Conservation (phyloP, 2,797 vertebrate genomes). For the Ateles fusciceps region DNA sequence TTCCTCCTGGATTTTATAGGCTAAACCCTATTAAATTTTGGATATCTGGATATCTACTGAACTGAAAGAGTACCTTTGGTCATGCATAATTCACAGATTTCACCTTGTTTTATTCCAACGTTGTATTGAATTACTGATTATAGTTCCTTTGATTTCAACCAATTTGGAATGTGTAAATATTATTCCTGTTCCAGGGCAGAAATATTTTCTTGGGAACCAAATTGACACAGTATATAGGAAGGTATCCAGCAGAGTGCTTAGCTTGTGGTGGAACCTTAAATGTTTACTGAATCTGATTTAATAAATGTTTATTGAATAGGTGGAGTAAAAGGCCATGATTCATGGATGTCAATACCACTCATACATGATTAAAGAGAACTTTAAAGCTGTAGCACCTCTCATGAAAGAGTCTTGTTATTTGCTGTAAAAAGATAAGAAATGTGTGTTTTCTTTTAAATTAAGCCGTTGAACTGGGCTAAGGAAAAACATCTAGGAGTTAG, state of each 20-base stretch:
- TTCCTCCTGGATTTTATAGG: not conserved
- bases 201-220: not conserved
- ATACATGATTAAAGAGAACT: not conserved
- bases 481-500: not conserved
- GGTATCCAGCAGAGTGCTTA: not conserved
- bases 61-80: not conserved
- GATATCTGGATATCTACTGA: not conserved
- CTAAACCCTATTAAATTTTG: conserved; percentile 1
- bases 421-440: conserved; percentile 6
- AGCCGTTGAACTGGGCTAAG: not conserved
- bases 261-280: not conserved
- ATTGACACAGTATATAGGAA: not conserved
- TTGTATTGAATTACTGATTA: not conserved
- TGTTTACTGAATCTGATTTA: conserved; percentile 39
- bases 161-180: conserved; percentile 1
- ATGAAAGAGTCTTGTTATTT: conserved; percentile 13
- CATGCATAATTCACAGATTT: not conserved
- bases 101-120: not conserved
- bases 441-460: not conserved
- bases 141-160: not conserved
- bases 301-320: not conserved
- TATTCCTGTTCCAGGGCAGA: not conserved
- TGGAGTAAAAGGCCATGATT: conserved; percentile 33
- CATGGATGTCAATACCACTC: not conserved
- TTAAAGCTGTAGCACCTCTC: not conserved